Base-by-base conservation (phyloP, 1,140 invertebrate species). In the Cotesia chilonis region DNA sequence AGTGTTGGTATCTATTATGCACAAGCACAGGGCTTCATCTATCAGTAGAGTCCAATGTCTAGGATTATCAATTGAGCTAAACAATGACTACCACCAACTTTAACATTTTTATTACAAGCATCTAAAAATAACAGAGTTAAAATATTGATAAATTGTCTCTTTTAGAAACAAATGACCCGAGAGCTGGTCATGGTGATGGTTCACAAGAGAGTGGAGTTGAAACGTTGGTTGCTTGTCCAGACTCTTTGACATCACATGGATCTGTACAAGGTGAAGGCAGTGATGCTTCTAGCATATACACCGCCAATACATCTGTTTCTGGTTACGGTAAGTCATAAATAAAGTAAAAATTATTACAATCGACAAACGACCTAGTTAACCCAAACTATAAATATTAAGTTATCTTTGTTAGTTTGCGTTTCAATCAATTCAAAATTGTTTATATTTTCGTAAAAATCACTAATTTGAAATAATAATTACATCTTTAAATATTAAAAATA, bases 251-350 rank as follows among this genome's bases (percentile, higher is more conserved):
- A n/a, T 75, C 78, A 66, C 85, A 85, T 80, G 83, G 83, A 68
- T 73, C 82, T 37, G 72, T 75, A 0, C 83, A 84, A 73, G 81
- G 81, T 12, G 86, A 86, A 68, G 78, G 82, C 57, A 83, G 81
- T 35, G 86, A 86, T 80, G 84, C 80, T 74, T 75, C 84, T 63
- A 87, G 85, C 70, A 81, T 84, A 77, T 84, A 82, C 55, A 86
- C 85, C 68, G 82, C 84, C 28, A 87, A 84, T 71, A 85, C 84
- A 28, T 85, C 84, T 9, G 73, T 83, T 65, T 87, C 85, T 66
- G 85, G 83, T 38, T 85, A 87, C 79, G 84, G 85, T 86, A 73
- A 79, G 28, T 28, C 28, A 28, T 28, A 28, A 28, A 28, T 28
- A 28, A 28, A 28, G 1, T 28, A 28, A 28, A 28, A 28, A 17